These are phyloP conservation scores for Baccha elongata DNA, from an alignment of 2,888 invertebrate species.

Conservation along the genomic window DNA sequence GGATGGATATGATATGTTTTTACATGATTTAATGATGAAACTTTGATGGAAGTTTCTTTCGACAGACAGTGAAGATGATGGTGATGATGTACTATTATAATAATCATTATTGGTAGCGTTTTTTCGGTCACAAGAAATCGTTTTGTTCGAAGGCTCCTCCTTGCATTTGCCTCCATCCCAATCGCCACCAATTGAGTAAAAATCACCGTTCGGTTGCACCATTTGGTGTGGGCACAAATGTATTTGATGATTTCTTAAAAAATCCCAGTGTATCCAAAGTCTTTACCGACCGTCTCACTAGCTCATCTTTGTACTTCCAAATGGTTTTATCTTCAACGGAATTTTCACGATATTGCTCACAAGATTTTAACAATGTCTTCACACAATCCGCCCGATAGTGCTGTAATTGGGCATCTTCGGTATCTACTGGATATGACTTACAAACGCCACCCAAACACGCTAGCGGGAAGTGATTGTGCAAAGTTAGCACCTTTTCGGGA, in stretches of 20 bases:
- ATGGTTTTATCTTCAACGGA: slow-evolving; percentile 93
- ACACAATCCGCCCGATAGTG: slow-evolving; percentile 97
- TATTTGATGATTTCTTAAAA: slow-evolving; percentile 77
- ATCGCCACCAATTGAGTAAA: slow-evolving; percentile 76
- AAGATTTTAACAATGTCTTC: slow-evolving; percentile 91
- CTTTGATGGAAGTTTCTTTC: not conserved
- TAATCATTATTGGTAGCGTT: slow-evolving; percentile 28
- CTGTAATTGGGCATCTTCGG: slow-evolving; percentile 92
- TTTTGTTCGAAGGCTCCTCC: slow-evolving; percentile 9
- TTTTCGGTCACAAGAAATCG: slow-evolving; percentile 42
- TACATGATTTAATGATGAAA: not conserved
- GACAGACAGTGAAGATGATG: not conserved
- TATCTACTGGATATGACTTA: slow-evolving; percentile 92
- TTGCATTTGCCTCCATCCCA: slow-evolving; percentile 13
- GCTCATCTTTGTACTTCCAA: slow-evolving; percentile 92
- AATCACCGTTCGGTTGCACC: slow-evolving; percentile 81
- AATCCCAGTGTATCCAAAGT: slow-evolving; percentile 90
- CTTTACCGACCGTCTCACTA: slow-evolving; percentile 87
- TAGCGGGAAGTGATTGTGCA: slow-evolving; percentile 96
- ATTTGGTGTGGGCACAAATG: slow-evolving; percentile 31
- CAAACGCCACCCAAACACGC: slow-evolving; percentile 93
- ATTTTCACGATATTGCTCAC: slow-evolving; percentile 91
- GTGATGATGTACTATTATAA: not conserved
- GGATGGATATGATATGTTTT: slow-evolving; percentile 35
- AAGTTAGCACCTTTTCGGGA: slow-evolving; percentile 92